These are phyloP conservation scores for Byasa hedistus DNA, from an alignment of 2,888 invertebrate genomes.

Conservation along the genomic window DNA sequence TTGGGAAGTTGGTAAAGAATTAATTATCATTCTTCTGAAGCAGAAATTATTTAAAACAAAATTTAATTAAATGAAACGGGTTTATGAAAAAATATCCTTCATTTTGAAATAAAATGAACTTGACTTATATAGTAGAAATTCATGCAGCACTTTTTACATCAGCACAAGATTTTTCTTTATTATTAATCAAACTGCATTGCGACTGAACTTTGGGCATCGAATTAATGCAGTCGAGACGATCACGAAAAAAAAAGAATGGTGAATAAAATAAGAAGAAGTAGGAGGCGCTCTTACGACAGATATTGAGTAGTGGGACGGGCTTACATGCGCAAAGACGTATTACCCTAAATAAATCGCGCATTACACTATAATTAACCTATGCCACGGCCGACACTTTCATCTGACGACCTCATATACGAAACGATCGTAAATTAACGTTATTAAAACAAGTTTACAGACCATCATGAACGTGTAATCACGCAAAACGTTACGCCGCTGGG, in stretches of 20 bases:
- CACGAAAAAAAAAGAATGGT: slow-evolving; percentile 62
- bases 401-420: slow-evolving; percentile 63
- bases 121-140: too few relatives aligned
- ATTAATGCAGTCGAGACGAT: slow-evolving; percentile 72
- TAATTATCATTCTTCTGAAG: too few relatives aligned
- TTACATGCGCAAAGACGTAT: slow-evolving; percentile 76
- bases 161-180: slow-evolving; percentile 41
- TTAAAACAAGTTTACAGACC: slow-evolving; percentile 75
- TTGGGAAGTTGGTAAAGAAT: too few relatives aligned
- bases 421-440: slow-evolving; percentile 71
- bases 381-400: slow-evolving; percentile 66
- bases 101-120: too few relatives aligned
- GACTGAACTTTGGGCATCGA: slow-evolving; percentile 54
- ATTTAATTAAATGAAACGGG: too few relatives aligned
- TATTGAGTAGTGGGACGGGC: slow-evolving; percentile 80
- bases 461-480: slow-evolving; percentile 74
- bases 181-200: slow-evolving; percentile 77
- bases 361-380: slow-evolving; percentile 62
- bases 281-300: slow-evolving; percentile 77
- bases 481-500: slow-evolving; percentile 80
- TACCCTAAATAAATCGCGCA: slow-evolving; percentile 52
- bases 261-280: slow-evolving; percentile 79
- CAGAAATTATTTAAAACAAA: too few relatives aligned
- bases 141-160: too few relatives aligned
- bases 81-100: too few relatives aligned